Percentiles rank a stretch among this genome's conserved stretches.
Conservation (phyloP, 1,140 invertebrate species). For the Trichonephila inaurata region DNA sequence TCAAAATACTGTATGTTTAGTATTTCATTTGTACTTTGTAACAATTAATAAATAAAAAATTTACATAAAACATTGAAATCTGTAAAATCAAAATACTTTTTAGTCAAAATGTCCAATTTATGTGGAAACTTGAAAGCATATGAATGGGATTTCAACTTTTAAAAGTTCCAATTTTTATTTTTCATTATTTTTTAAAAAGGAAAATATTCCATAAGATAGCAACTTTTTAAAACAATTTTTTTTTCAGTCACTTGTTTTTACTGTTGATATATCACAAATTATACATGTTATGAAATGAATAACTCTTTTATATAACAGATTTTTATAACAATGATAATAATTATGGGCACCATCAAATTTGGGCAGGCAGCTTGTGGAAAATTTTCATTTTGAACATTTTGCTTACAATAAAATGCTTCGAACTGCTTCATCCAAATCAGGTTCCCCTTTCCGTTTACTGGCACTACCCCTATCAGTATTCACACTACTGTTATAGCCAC, state of each 20-base stretch:
- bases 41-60: not conserved
- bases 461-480: not conserved
- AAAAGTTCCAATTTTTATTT: too few relatives aligned
- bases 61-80: not conserved
- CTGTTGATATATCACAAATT: conserved; percentile 65
- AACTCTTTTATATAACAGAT: conserved; percentile 49
- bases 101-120: too few relatives aligned
- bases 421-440: conserved; percentile 83
- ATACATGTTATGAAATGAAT: conserved; percentile 51
- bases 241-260: too few relatives aligned
- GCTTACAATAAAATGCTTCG: conserved; percentile 81
- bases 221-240: too few relatives aligned
- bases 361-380: conserved; percentile 67
- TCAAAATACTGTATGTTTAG: not conserved
- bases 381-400: not conserved
- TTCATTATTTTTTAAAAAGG: too few relatives aligned
- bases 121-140: too few relatives aligned
- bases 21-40: not conserved
- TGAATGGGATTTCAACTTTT: too few relatives aligned
- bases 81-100: not conserved
- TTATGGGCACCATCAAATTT: conserved; percentile 53
- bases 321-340: conserved; percentile 63
- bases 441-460: conserved; percentile 79
- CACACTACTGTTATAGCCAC: conserved; percentile 36
- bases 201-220: too few relatives aligned